Conservation (phyloP, 2,113 vertebrate species). For the Puntigrus tetrazona region DNA sequence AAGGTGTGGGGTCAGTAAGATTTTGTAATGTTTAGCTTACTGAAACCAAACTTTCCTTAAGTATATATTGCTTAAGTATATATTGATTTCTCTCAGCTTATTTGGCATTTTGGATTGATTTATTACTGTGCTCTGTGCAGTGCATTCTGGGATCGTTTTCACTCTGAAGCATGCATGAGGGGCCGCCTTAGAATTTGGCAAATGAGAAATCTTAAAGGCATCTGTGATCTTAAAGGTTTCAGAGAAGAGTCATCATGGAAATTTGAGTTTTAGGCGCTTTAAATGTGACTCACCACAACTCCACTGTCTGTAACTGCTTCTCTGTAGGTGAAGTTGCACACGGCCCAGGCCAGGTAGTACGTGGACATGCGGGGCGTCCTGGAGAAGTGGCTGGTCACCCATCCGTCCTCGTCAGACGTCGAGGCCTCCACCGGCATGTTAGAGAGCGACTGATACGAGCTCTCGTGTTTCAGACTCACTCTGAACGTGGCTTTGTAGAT, state of each 20-base stretch:
- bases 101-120: not conserved
- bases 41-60: not conserved
- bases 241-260: too few relatives aligned
- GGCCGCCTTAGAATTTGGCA: not conserved
- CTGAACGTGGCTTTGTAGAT: slow-evolving; percentile 97
- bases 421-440: slow-evolving; percentile 94
- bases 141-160: not conserved
- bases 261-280: not conserved
- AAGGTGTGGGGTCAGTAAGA: not conserved
- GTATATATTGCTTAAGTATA: not conserved
- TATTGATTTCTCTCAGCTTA: not conserved
- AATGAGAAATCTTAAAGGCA: not conserved
- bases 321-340: slow-evolving; percentile 95
- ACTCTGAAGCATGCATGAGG: not conserved
- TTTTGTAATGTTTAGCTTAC: not conserved
- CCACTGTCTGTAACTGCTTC: slow-evolving; percentile 86
- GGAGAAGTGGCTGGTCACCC: slow-evolving; percentile 88
- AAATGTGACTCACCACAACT: slow-evolving; percentile 82
- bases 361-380: slow-evolving; percentile 97
- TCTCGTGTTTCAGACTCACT: slow-evolving; percentile 89
- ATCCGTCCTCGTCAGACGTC: slow-evolving; percentile 86
- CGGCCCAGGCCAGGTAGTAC: slow-evolving; percentile 95
- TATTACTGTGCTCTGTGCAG: not conserved
- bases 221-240: not conserved
- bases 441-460: slow-evolving; percentile 89